These are phyloP conservation scores for Dryococelus australis DNA, from an alignment of 2,888 invertebrate genomes.

Conservation along the genomic window DNA sequence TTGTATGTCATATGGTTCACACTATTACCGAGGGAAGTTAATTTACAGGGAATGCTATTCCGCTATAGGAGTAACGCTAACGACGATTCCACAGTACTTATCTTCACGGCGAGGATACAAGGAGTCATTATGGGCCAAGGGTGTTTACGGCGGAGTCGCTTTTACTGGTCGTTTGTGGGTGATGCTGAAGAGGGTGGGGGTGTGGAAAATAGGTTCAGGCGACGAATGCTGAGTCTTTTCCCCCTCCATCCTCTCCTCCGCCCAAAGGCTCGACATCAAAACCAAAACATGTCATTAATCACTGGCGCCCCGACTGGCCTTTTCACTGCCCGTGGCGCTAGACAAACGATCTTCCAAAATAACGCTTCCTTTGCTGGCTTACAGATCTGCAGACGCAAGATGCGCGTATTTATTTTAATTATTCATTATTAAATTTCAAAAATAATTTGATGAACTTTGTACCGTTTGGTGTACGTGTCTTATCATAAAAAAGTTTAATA, in stretches of 20 bases:
- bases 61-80: background rate
- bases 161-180: background rate
- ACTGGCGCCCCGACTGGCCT: background rate
- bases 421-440: too few species aligned
- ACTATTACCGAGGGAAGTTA: too few species aligned
- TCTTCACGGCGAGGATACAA: background rate
- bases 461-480: too few species aligned
- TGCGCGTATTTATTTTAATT: too few species aligned
- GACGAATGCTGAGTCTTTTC: background rate
- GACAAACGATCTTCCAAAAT: background rate
- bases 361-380: background rate
- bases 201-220: background rate
- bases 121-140: background rate
- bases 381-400: too few species aligned
- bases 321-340: background rate
- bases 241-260: background rate
- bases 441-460: too few species aligned
- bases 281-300: background rate
- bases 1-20: too few species aligned
- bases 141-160: background rate
- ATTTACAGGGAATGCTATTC: background rate
- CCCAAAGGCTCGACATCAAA: background rate
- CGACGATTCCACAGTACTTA: background rate
- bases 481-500: too few species aligned
- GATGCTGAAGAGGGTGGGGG: background rate